Evolutionary conservation across 2,113 vertebrate genomes (phyloP).

Genomic region (Chionis minor): DNA sequence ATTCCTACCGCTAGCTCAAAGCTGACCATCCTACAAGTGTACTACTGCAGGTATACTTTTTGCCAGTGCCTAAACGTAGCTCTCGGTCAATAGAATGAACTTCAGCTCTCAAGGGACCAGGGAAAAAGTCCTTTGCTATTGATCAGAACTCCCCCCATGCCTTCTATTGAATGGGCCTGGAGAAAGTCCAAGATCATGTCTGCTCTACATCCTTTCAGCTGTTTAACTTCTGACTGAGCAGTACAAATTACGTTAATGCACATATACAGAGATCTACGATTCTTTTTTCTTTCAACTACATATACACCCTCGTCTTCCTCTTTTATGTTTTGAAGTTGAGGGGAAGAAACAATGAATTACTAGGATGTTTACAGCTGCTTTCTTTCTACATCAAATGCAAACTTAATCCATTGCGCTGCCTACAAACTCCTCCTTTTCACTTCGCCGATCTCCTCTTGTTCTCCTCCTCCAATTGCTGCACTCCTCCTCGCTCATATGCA

Average conservation of each 20-base stretch:
- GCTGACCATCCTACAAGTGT: background rate
- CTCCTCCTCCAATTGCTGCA: background rate
- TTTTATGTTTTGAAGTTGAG: background rate
- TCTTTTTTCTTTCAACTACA: background rate
- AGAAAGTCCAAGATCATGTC: background rate
- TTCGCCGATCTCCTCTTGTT: background rate
- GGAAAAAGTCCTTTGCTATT: background rate
- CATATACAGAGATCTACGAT: background rate
- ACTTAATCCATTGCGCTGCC: background rate
- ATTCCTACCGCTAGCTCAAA: background rate
- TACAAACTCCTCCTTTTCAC: background rate
- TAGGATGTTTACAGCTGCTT: background rate
- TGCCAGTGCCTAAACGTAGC: background rate
- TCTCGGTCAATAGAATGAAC: background rate
- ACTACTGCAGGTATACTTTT: background rate
- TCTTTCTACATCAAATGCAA: background rate
- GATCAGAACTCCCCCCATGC: background rate
- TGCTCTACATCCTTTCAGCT: background rate
- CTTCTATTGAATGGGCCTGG: background rate
- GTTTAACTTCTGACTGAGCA: background rate
- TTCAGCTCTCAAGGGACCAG: background rate
- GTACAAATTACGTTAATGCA: background rate
- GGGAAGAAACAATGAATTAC: background rate
- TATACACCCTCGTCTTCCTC: background rate
- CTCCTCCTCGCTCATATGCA: fast-evolving